A percentile compares a stretch with the other conserved stretches of the same genome.
phyloP scores from a whole-genome alignment of 1,140 invertebrate genomes.

The Calycopis cecrops region DNA sequence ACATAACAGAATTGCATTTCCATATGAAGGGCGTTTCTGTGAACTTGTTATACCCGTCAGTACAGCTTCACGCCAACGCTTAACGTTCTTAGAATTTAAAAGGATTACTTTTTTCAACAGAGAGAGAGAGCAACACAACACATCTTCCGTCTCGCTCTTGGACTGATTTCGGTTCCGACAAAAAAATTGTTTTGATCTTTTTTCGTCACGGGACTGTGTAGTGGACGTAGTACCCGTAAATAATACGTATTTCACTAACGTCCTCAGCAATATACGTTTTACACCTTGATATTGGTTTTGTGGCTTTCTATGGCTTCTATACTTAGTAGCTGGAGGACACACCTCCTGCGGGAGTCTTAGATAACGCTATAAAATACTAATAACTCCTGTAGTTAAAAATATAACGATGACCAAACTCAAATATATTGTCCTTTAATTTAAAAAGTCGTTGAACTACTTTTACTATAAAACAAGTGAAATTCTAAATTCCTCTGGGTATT shows the following conservation, averaged over 20 bases:
- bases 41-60: slow-evolving; percentile 24
- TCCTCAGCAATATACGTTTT: slow-evolving; percentile 20
- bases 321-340: background rate
- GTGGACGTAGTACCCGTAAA: slow-evolving; percentile 55
- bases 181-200: slow-evolving; percentile 71
- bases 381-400: too few species aligned
- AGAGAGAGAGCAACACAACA: slow-evolving; percentile 4
- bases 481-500: too few species aligned
- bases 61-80: slow-evolving; percentile 33
- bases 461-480: too few species aligned
- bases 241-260: background rate
- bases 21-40: slow-evolving; percentile 21
- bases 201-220: slow-evolving; percentile 42
- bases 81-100: slow-evolving; percentile 43
- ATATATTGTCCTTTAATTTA: too few species aligned
- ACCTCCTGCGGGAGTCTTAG: too few species aligned
- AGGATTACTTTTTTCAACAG: slow-evolving; percentile 25
- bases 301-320: slow-evolving; percentile 15
- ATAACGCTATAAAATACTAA: too few species aligned
- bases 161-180: slow-evolving; percentile 57
- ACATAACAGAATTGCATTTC: slow-evolving; percentile 10
- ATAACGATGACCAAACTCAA: too few species aligned
- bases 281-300: slow-evolving; percentile 42
- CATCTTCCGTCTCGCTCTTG: slow-evolving; percentile 57
- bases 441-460: too few species aligned